Conservation (phyloP, 2,888 invertebrate species). For the Muschampia plurimacula region DNA sequence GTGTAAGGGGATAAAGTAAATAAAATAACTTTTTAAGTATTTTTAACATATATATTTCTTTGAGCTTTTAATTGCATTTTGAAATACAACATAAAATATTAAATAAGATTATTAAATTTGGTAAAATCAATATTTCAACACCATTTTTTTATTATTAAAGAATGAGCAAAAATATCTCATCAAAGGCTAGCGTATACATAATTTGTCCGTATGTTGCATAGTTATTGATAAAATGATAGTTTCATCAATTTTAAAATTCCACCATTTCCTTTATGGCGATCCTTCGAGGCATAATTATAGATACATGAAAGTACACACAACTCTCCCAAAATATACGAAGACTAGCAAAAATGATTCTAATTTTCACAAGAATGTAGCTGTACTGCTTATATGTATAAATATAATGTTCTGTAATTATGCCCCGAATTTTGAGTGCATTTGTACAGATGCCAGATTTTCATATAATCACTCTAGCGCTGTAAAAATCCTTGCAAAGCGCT, state of each 20-base stretch:
- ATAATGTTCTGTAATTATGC: constrained; percentile 27
- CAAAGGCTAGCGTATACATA: constrained; percentile 91
- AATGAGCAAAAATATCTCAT: constrained; percentile 88
- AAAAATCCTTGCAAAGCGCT: neutral
- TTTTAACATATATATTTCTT: constrained; percentile 95
- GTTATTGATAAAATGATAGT: constrained; percentile 87
- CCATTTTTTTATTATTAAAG: constrained; percentile 76
- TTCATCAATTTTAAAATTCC: constrained; percentile 72
- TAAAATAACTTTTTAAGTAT: constrained; percentile 85
- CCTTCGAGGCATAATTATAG: constrained; percentile 29
- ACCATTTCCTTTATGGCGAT: constrained; percentile 21
- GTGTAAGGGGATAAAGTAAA: constrained; percentile 53
- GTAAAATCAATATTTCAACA: constrained; percentile 90
- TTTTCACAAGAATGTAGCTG: constrained; percentile 21
- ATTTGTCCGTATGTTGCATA: constrained; percentile 87
- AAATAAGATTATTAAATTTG: constrained; percentile 92
- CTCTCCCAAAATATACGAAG: constrained; percentile 35
- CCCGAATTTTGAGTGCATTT: constrained; percentile 19
- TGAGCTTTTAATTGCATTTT: constrained; percentile 94
- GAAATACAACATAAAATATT: constrained; percentile 94
- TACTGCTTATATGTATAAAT: constrained; percentile 1
- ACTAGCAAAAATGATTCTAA: constrained; percentile 34
- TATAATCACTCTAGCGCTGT: neutral
- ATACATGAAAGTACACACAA: neutral
- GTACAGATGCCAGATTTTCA: constrained; percentile 10